These are phyloP conservation scores for Aspidoscelis tigris DNA, from an alignment of 2,113 vertebrate genomes.

Conservation along the genomic window DNA sequence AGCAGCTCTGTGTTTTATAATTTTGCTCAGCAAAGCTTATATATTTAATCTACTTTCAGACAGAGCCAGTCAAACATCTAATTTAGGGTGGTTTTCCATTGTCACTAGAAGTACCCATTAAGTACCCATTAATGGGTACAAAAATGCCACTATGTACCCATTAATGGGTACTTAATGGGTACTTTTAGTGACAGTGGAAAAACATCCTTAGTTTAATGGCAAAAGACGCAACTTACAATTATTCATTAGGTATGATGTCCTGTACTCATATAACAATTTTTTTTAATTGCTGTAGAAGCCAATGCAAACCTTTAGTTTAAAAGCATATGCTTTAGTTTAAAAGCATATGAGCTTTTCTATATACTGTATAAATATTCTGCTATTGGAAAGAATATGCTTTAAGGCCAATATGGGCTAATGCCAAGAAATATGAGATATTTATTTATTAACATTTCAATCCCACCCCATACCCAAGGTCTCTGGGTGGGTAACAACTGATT, in stretches of 20 bases:
- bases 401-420: too few relatives aligned
- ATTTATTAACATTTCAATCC: too few relatives aligned
- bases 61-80: background rate
- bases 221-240: background rate
- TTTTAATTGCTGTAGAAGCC: background rate
- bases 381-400: too few relatives aligned
- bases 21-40: background rate
- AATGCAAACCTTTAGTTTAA: slow-evolving; percentile 9
- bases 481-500: too few relatives aligned
- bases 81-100: background rate
- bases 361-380: too few relatives aligned
- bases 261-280: background rate
- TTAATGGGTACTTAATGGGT: too few relatives aligned
- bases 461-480: too few relatives aligned
- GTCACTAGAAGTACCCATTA: too few relatives aligned
- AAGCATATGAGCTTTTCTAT: background rate
- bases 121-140: too few relatives aligned
- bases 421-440: too few relatives aligned
- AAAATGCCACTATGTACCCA: too few relatives aligned
- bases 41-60: background rate
- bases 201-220: background rate
- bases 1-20: background rate
- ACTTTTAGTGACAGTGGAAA: too few relatives aligned
- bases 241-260: background rate
- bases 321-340: background rate